phyloP scores from a whole-genome alignment of 2,888 invertebrate genomes.

The Melinaea marsaeus region DNA sequence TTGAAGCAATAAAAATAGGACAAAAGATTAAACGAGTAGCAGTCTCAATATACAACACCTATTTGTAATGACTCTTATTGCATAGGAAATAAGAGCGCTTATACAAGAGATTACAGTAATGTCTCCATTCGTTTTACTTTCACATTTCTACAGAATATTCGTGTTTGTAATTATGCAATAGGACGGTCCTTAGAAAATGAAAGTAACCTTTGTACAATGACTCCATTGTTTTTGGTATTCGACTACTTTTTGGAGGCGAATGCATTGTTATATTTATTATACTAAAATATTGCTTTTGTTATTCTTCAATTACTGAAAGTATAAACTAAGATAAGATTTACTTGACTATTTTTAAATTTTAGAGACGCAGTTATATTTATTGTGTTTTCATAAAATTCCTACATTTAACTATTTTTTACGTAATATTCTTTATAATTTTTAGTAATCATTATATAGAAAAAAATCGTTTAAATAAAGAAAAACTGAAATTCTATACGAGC shows the following conservation, averaged over 20 bases:
- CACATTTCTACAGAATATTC: conserved; percentile 48
- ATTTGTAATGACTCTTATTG: conserved; percentile 1
- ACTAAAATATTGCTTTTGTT: conserved; percentile 3
- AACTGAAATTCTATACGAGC: too few relatives aligned
- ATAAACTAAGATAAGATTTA: conserved; percentile 6
- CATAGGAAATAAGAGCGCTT: background rate
- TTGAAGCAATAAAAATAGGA: conserved; percentile 45
- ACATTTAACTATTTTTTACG: background rate
- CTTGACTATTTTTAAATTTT: background rate
- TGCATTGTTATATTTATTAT: conserved; percentile 5
- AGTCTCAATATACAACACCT: conserved; percentile 30
- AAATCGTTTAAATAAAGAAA: too few relatives aligned
- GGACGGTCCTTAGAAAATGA: conserved; percentile 27
- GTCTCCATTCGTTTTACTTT: conserved; percentile 49
- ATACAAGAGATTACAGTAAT: background rate
- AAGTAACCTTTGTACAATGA: conserved; percentile 17
- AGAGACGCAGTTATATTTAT: background rate
- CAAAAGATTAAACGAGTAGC: conserved; percentile 50
- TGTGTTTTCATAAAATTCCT: background rate
- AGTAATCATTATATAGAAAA: too few relatives aligned
- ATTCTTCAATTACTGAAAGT: conserved; percentile 8
- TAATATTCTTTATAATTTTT: too few relatives aligned
- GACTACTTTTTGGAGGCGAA: conserved; percentile 18
- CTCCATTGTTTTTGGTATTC: conserved; percentile 16
- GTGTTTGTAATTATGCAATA: conserved; percentile 38